Percentiles rank a stretch among this genome's conserved stretches.
phyloP scores from a whole-genome alignment of 2,113 vertebrate genomes.

The Indicator indicator region DNA sequence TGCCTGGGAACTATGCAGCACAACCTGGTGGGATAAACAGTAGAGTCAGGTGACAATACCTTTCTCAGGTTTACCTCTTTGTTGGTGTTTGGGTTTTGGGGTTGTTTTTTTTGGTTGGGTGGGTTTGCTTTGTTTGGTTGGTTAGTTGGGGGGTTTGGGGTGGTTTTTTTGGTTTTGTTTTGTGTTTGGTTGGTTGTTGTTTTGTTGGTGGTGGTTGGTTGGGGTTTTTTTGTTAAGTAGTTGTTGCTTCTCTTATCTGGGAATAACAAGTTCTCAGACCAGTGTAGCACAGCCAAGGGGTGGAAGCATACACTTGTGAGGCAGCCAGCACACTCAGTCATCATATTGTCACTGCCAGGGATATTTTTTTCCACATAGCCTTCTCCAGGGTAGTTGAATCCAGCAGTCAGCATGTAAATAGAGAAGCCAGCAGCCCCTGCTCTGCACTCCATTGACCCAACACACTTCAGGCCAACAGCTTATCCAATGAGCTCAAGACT shows the following conservation, averaged over 20 bases:
- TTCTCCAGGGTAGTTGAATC: neutral
- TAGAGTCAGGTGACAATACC: constrained; percentile 32
- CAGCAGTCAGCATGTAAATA: neutral
- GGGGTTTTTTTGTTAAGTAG: neutral
- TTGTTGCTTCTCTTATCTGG: neutral
- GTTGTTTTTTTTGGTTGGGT: neutral
- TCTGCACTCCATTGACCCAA: neutral
- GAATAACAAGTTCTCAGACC: neutral
- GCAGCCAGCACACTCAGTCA: neutral
- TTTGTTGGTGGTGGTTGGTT: neutral
- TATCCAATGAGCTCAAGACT: neutral
- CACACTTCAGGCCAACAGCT: neutral
- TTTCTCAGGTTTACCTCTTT: constrained; percentile 28
- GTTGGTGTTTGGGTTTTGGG: neutral
- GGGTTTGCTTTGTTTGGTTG: no score
- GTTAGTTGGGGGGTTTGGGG: neutral
- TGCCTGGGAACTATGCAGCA: constrained; percentile 18
- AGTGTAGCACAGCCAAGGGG: neutral
- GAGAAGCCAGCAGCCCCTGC: neutral
- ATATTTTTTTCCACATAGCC: neutral
- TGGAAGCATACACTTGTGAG: neutral
- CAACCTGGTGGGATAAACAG: neutral
- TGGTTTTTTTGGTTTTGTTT: neutral
- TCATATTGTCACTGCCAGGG: neutral
- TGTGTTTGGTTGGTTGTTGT: neutral